Percentiles rank a stretch among this genome's conserved stretches.
Conservation (phyloP, 2,888 invertebrate genomes). For the Amblyjoppa fuscipennis region DNA sequence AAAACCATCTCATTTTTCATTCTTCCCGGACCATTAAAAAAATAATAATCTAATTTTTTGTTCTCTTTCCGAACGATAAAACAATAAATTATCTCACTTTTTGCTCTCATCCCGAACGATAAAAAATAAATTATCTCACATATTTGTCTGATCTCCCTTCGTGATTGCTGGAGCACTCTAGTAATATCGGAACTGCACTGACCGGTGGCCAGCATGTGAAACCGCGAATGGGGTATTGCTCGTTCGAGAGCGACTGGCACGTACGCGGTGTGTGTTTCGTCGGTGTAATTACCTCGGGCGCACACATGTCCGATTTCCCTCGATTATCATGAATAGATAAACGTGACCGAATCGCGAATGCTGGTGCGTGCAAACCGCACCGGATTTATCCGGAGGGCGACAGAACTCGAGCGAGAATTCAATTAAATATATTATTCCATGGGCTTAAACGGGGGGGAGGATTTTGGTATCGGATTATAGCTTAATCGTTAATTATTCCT, state of each 20-base stretch:
- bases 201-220: neutral
- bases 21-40: too few relatives aligned
- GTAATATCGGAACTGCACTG: neutral
- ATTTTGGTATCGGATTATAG: neutral
- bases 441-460: neutral
- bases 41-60: too few relatives aligned
- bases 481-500: neutral
- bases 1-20: too few relatives aligned
- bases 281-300: conserved; percentile 13
- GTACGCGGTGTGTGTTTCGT: neutral
- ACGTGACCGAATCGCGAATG: neutral
- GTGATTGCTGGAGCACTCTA: neutral
- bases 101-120: neutral
- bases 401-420: neutral
- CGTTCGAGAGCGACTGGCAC: neutral
- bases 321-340: conserved; percentile 8
- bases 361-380: neutral
- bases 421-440: conserved; percentile 5
- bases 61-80: too few relatives aligned
- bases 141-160: neutral
- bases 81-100: neutral
- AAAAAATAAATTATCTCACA: neutral
- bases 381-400: neutral
- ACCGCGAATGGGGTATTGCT: conserved; percentile 15
- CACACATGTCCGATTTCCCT: conserved; percentile 33